Evolutionary conservation across 2,113 vertebrate genomes (phyloP).

Genomic region (Lepisosteus oculatus): DNA sequence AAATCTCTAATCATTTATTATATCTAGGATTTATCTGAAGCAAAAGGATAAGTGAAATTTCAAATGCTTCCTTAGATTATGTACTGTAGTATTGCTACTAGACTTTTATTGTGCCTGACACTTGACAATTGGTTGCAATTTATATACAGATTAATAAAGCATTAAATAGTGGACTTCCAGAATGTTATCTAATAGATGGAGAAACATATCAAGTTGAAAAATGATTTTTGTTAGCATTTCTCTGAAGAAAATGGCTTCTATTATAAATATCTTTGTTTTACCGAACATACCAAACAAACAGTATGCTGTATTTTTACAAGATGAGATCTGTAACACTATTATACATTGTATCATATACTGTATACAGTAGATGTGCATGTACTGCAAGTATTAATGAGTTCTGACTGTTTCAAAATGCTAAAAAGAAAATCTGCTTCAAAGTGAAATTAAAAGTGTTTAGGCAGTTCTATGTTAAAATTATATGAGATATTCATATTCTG

Average conservation of each 20-base stretch:
- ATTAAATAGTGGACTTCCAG: conserved; percentile 1
- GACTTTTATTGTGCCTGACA: conserved; percentile 16
- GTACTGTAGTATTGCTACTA: background rate
- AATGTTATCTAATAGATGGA: conserved; percentile 7
- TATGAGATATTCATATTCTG: no score
- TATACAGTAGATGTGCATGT: no score
- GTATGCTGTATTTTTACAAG: no score
- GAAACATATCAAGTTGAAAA: background rate
- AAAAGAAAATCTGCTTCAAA: no score
- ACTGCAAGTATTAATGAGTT: no score
- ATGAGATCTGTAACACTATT: no score
- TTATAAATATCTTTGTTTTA: no score
- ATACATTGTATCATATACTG: no score
- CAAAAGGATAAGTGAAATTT: conserved; percentile 3
- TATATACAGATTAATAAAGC: conserved; percentile 15
- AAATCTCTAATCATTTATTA: background rate
- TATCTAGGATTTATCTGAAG: conserved; percentile 3
- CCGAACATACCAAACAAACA: no score
- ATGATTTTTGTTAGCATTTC: background rate
- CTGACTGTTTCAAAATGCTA: no score
- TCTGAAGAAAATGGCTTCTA: background rate
- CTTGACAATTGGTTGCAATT: conserved; percentile 12
- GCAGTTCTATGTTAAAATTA: no score
- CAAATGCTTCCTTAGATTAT: conserved; percentile 12
- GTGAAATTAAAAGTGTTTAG: no score